These are phyloP conservation scores for Galerucella pusilla DNA, from an alignment of 2,888 invertebrate genomes.

Conservation along the genomic window DNA sequence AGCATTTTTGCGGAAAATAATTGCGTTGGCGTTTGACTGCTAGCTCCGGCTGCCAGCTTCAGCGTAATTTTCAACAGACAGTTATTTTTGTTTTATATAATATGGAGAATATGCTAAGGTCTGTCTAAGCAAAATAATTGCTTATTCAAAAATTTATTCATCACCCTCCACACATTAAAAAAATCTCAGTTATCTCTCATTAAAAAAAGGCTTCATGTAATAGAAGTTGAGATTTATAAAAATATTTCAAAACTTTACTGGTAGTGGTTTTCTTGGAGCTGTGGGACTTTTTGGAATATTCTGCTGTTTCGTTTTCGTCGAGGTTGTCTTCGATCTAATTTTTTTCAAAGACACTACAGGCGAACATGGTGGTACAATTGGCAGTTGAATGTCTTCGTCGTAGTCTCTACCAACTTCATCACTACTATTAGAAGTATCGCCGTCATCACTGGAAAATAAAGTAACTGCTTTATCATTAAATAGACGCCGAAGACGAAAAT, in stretches of 20 bases:
- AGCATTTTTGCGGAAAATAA: too few species aligned
- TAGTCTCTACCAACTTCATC: slow-evolving; percentile 67
- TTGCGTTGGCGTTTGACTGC: too few species aligned
- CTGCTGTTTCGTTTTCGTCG: slow-evolving; percentile 34
- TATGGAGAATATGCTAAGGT: too few species aligned
- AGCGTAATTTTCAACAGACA: too few species aligned
- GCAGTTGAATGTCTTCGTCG: slow-evolving; percentile 57
- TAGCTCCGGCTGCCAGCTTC: too few species aligned
- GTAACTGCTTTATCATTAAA: background rate
- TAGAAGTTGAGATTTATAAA: background rate
- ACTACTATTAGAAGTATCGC: slow-evolving; percentile 78
- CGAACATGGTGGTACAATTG: slow-evolving; percentile 76
- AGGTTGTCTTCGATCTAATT: slow-evolving; percentile 54
- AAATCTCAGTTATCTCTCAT: too few species aligned
- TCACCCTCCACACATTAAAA: too few species aligned
- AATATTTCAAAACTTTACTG: slow-evolving; percentile 62
- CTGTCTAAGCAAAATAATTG: too few species aligned
- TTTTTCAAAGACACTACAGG: slow-evolving; percentile 67
- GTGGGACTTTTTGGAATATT: slow-evolving; percentile 58
- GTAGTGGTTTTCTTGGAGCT: slow-evolving; percentile 69
- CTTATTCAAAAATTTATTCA: too few species aligned
- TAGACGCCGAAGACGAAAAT: too few species aligned
- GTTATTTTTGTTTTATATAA: too few species aligned
- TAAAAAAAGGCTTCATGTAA: background rate
- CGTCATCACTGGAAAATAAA: slow-evolving; percentile 75